phyloP scores from a whole-genome alignment of 1,140 invertebrate genomes.

The Manduca sexta region DNA sequence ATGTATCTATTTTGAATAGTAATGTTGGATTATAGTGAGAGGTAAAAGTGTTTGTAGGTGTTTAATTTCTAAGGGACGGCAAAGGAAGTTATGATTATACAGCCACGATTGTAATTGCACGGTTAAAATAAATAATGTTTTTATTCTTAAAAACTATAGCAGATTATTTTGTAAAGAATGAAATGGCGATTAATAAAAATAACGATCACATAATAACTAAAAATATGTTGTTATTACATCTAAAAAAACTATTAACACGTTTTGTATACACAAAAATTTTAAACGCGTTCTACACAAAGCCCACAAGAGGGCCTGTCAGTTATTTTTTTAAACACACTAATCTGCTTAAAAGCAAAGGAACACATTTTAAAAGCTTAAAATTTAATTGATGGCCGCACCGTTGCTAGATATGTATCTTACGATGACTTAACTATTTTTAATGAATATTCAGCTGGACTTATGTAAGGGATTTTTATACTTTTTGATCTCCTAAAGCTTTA shows the following conservation, averaged over 20 bases:
- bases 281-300: conserved; percentile 10
- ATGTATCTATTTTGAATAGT: too few relatives aligned
- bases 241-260: conserved; percentile 7
- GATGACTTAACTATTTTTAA: conserved; percentile 50
- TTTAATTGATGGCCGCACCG: conserved; percentile 47
- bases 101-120: too few relatives aligned
- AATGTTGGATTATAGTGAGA: too few relatives aligned
- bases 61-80: too few relatives aligned
- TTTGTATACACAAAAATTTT: conserved; percentile 8
- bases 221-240: too few relatives aligned
- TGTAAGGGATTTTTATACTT: conserved; percentile 12
- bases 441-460: conserved; percentile 39
- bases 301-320: conserved; percentile 31
- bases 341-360: conserved; percentile 33
- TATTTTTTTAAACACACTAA: conserved; percentile 28
- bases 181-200: too few relatives aligned
- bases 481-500: conserved; percentile 19
- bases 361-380: conserved; percentile 36
- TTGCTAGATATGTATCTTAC: conserved; percentile 33
- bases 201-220: too few relatives aligned
- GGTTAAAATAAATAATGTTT: too few relatives aligned
- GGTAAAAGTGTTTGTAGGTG: too few relatives aligned
- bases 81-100: too few relatives aligned
- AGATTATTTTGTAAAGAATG: too few relatives aligned
- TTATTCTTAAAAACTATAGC: too few relatives aligned